Conservation (phyloP, 2,113 vertebrate species). For the Baryphthengus martii region DNA sequence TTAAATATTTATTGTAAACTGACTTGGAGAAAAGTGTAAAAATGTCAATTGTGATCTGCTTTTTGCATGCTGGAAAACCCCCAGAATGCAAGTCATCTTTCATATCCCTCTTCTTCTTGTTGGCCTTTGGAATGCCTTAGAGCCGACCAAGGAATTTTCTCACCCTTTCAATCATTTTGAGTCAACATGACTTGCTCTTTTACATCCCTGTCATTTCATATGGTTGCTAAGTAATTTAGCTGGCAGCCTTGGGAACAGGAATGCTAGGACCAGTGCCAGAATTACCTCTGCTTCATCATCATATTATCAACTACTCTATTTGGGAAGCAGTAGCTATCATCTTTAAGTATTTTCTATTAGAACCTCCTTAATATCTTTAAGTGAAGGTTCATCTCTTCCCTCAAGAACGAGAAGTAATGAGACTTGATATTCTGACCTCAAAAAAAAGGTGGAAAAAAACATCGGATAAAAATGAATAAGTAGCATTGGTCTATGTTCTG, state of each 20-base stretch:
- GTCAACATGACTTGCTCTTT: not conserved
- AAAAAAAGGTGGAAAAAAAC: not conserved
- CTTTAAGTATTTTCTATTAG: not conserved
- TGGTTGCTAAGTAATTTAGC: not conserved
- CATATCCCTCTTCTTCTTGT: not conserved
- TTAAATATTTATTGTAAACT: slow-evolving; percentile 47
- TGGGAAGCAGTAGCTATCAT: not conserved
- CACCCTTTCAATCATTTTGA: not conserved
- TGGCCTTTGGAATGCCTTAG: not conserved
- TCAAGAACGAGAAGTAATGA: not conserved
- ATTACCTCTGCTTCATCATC: not conserved
- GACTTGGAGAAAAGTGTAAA: not conserved
- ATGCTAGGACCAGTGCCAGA: not conserved
- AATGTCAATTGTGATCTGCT: not conserved
- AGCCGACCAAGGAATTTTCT: not conserved
- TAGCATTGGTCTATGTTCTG: not conserved
- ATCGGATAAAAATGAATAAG: not conserved
- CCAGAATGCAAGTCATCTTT: not conserved
- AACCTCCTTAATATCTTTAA: not conserved
- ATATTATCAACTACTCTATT: not conserved
- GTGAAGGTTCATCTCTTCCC: not conserved
- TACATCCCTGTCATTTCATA: not conserved
- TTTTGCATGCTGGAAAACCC: not conserved
- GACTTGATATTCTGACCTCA: not conserved
- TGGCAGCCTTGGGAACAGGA: not conserved